phyloP scores from a whole-genome alignment of 2,888 invertebrate genomes.

The Brachyptera putata region DNA sequence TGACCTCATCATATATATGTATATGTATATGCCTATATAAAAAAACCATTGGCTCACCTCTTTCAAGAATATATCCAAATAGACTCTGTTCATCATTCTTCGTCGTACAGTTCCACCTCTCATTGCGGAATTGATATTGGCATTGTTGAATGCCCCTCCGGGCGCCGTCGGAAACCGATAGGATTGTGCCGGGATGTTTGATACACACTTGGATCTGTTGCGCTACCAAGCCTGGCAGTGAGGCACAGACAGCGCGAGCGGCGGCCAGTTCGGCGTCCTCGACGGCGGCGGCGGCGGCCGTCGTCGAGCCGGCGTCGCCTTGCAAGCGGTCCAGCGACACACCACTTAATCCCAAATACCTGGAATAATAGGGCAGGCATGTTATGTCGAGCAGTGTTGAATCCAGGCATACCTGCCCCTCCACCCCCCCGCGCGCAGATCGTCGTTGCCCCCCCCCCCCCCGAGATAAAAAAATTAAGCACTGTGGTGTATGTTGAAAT shows the following conservation, averaged over 20 bases:
- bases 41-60: too few relatives aligned
- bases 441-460: too few relatives aligned
- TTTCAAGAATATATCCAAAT: conserved; percentile 49
- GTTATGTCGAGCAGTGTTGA: too few relatives aligned
- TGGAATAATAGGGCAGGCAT: too few relatives aligned
- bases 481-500: too few relatives aligned
- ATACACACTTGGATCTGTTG: conserved; percentile 48
- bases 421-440: too few relatives aligned
- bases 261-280: conserved; percentile 36
- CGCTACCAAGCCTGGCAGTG: conserved; percentile 41
- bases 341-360: conserved; percentile 42
- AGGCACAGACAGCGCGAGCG: conserved; percentile 40
- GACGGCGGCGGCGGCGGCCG: conserved; percentile 21
- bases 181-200: conserved; percentile 49
- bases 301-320: conserved; percentile 24
- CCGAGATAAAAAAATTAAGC: too few relatives aligned
- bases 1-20: too few relatives aligned
- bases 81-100: conserved; percentile 43
- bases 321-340: conserved; percentile 36
- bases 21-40: too few relatives aligned
- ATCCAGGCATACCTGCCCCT: too few relatives aligned
- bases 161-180: conserved; percentile 51
- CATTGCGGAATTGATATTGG: conserved; percentile 52
- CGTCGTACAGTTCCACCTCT: conserved; percentile 55
- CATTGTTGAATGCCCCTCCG: conserved; percentile 53